A percentile compares a stretch with the other conserved stretches of the same genome.
phyloP scores from a whole-genome alignment of 2,113 vertebrate species.

The Bubo scandiacus region DNA sequence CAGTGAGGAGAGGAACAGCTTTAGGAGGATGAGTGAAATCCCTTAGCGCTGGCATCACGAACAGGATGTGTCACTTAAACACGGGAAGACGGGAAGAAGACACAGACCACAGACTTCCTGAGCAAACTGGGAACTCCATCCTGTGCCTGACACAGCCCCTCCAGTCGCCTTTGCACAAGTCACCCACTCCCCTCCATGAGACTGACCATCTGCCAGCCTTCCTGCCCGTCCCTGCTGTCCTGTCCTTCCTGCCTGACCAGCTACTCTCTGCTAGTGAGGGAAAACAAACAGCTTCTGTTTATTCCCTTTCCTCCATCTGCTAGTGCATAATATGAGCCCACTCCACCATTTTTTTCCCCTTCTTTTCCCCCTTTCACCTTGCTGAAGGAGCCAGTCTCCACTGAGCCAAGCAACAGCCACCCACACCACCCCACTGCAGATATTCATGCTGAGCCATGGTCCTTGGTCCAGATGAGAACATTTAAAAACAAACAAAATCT shows the following conservation, averaged over 20 bases:
- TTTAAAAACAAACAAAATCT: background rate
- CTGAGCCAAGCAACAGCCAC: background rate
- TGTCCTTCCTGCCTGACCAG: slow-evolving; percentile 10
- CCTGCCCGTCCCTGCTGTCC: background rate
- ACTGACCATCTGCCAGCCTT: slow-evolving; percentile 19
- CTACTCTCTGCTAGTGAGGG: background rate
- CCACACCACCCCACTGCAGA: background rate
- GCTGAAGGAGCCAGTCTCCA: background rate
- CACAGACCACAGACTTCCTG: background rate
- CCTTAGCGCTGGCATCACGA: background rate
- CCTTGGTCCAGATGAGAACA: background rate
- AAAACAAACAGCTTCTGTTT: slow-evolving; percentile 39
- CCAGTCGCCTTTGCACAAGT: background rate
- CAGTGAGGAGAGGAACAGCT: background rate
- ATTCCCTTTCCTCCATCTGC: slow-evolving; percentile 32
- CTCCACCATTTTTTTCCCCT: background rate
- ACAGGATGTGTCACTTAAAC: background rate
- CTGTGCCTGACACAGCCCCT: background rate
- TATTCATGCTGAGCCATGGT: accelerated
- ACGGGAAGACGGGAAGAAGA: background rate
- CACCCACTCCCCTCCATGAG: accelerated
- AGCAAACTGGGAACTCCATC: background rate
- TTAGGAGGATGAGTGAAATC: background rate
- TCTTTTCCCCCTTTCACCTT: background rate
- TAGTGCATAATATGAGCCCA: background rate